Base-by-base conservation (phyloP, 2,113 vertebrate species). In the Calypte anna region DNA sequence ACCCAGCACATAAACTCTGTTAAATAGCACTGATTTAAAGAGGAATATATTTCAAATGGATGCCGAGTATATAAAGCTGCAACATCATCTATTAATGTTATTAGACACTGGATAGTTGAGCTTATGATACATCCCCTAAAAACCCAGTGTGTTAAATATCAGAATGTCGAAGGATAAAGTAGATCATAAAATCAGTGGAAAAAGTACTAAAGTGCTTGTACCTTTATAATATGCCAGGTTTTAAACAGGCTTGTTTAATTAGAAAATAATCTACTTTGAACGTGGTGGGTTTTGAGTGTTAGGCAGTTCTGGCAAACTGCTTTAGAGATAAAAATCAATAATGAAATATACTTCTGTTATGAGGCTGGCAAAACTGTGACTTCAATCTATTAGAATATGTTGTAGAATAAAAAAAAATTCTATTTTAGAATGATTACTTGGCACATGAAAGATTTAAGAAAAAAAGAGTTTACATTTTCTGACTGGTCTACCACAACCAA, bases 201-300 rank as follows among this genome's bases (percentile, higher is more conserved):
- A 50, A 66, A 95, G 68, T 91, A 94, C 59, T 90, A 87, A 96
- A 95, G 90, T 86, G 67, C 73, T 59, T 92, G 14, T 48, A 91
- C 72, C 74, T 89, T 61, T 91, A 63, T 89, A 97, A 94, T 55
- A 79, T 30, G 50, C 46, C 84, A 72, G 64, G 64, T 88, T 95
- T 90, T 58, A 96, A 96, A 94, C 33, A 83, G 80, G 74, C 54
- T 82, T 93, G 91, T 96, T 94, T 91, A 96, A 96, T 94, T 87
- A 94, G 82, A 95, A 93, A 96, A 82, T 92, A 54, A 91, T 90
- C 77, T 86, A 74, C 46, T 69, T 81, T 68, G 68, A 96, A 94
- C 15, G 6, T 78, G 54, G 51, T 62, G 88, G 88, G 85, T 69
- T 87, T 86, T 84, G 80, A 92, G 90, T 59, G 87, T 86, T 94